Conservation (phyloP, 30 jellyfish, hydroid and myxozoan species). For the Chrysaora quinquecirrha region DNA sequence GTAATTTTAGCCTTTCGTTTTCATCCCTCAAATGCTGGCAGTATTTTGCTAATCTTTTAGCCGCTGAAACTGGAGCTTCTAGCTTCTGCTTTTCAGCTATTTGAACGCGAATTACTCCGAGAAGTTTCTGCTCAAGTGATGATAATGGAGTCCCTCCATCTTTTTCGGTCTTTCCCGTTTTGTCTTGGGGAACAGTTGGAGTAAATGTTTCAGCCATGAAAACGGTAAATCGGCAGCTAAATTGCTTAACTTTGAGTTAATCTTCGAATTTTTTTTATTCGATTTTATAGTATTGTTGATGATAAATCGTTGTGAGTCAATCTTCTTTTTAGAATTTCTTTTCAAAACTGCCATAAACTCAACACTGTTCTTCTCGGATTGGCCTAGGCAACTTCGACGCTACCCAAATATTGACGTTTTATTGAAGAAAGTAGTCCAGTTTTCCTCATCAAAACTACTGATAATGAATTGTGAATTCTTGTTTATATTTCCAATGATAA, state of each 20-base stretch:
- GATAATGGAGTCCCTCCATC: neutral
- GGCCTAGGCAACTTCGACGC: too few species aligned
- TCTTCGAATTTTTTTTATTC: too few species aligned
- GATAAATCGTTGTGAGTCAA: too few species aligned
- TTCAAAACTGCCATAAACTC: neutral
- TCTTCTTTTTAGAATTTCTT: neutral
- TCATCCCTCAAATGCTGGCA: constrained; percentile 39
- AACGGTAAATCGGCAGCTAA: neutral
- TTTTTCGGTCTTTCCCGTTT: neutral
- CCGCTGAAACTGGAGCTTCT: constrained; percentile 34
- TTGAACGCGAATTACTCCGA: constrained; percentile 33
- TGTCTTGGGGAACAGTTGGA: neutral
- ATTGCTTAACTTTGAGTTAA: too few species aligned
- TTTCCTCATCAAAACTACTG: too few species aligned
- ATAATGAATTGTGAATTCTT: too few species aligned
- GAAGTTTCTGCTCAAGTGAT: constrained; percentile 20
- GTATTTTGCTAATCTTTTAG: constrained; percentile 33
- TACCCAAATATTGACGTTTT: too few species aligned
- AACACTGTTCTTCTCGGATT: too few species aligned
- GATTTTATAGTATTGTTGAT: too few species aligned
- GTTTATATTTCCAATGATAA: too few species aligned
- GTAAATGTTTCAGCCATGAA: neutral
- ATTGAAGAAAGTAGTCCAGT: too few species aligned
- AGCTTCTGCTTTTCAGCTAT: constrained; percentile 21
- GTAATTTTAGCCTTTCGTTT: constrained; percentile 28